A percentile compares a stretch with the other conserved stretches of the same genome.
Conservation (phyloP, 2,113 vertebrate genomes). For the Ranitomeya imitator region DNA sequence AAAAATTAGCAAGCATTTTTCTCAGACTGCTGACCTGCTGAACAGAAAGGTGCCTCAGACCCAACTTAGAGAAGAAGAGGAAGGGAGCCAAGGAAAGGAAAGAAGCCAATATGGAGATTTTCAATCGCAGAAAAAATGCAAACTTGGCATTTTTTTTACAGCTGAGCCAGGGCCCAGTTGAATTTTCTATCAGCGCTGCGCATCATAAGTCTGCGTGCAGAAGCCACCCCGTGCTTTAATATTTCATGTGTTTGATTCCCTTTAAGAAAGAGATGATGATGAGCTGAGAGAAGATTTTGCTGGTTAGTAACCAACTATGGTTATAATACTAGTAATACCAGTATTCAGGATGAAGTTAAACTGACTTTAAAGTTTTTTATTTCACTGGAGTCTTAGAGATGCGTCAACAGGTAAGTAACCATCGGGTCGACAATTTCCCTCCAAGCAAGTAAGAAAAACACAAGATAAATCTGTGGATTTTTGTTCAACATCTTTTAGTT, state of each 20-base stretch:
- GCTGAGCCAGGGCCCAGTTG: constrained; percentile 38
- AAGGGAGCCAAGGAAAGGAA: constrained; percentile 10
- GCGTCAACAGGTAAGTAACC: background rate
- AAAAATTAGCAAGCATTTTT: constrained; percentile 16
- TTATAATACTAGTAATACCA: background rate
- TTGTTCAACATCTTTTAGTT: too few relatives aligned
- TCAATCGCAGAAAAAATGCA: constrained; percentile 40
- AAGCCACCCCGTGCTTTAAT: constrained; percentile 25
- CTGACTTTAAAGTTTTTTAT: background rate
- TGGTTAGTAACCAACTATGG: background rate
- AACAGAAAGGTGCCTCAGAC: background rate
- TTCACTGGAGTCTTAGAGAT: background rate
- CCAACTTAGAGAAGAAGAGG: constrained; percentile 29
- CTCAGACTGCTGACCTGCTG: constrained; percentile 21
- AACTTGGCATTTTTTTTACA: constrained; percentile 32
- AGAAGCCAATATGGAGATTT: constrained; percentile 36
- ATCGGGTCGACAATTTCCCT: background rate
- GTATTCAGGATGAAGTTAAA: background rate
- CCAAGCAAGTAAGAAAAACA: background rate
- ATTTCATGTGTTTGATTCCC: constrained; percentile 45
- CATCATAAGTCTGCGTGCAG: constrained; percentile 21
- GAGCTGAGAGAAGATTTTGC: background rate
- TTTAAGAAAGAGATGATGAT: constrained; percentile 28
- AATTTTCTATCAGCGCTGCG: constrained; percentile 42
- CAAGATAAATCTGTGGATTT: too few relatives aligned